A percentile compares a stretch with the other conserved stretches of the same genome.
These are phyloP conservation scores for Glossophaga mutica DNA, from an alignment of 2,797 vertebrate species.

Conservation along the genomic window DNA sequence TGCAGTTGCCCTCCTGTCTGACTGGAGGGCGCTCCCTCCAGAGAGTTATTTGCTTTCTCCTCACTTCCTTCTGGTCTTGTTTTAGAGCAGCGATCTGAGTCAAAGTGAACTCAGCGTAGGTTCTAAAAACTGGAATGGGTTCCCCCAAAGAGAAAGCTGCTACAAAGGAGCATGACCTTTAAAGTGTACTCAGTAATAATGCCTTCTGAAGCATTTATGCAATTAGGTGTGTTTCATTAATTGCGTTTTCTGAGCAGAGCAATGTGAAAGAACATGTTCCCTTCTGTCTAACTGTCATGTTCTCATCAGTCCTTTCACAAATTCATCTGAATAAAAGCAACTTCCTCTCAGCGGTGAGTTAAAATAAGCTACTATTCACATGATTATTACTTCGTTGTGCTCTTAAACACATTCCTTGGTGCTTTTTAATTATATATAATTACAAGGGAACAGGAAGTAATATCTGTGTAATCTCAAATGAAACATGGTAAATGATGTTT, in stretches of 20 bases:
- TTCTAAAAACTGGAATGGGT: neutral
- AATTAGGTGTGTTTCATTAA: constrained; percentile 78
- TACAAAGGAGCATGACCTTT: constrained; percentile 13
- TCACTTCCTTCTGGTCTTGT: neutral
- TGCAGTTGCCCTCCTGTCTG: neutral
- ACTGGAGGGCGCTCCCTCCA: neutral
- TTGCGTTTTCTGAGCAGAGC: constrained; percentile 75
- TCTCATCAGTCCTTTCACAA: constrained; percentile 73
- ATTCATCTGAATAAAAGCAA: constrained; percentile 79
- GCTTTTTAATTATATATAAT: constrained; percentile 80
- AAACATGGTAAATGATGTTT: constrained; percentile 77
- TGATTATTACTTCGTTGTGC: constrained; percentile 64
- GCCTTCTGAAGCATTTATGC: constrained; percentile 63
- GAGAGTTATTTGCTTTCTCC: neutral
- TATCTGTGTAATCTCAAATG: constrained; percentile 80
- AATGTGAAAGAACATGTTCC: constrained; percentile 77
- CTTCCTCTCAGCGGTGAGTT: constrained; percentile 66
- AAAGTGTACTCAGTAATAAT: neutral
- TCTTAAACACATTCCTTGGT: constrained; percentile 72
- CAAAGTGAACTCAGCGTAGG: neutral
- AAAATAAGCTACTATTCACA: constrained; percentile 66
- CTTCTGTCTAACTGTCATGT: constrained; percentile 72
- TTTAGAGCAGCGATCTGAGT: neutral
- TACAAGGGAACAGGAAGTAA: constrained; percentile 74
- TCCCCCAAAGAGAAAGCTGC: neutral